Conservation (phyloP, 2,888 invertebrate genomes). For the Fragum fragum region DNA sequence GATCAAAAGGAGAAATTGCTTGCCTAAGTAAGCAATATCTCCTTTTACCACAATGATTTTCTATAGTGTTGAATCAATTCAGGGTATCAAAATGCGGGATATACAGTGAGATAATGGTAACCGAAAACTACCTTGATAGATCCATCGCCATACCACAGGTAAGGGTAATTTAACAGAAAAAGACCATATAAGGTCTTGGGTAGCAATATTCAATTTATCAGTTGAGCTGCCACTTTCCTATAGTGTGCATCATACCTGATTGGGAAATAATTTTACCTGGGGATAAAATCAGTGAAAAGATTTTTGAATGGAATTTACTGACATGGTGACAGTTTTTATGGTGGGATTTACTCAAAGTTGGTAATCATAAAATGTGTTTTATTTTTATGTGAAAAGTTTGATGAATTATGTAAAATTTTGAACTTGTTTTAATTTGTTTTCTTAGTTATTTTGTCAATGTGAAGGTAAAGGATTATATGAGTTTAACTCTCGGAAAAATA, state of each 20-base stretch:
- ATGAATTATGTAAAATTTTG: too few species aligned
- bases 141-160: too few species aligned
- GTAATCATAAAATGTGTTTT: not conserved
- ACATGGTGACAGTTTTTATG: conserved; percentile 8
- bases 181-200: not conserved
- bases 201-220: conserved; percentile 18
- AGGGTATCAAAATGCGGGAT: too few species aligned
- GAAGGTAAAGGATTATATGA: too few species aligned
- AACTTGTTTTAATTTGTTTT: too few species aligned
- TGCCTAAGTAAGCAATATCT: not conserved
- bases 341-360: not conserved
- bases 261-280: conserved; percentile 11
- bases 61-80: too few species aligned
- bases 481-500: too few species aligned
- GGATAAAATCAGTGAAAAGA: conserved; percentile 4
- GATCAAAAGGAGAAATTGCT: not conserved
- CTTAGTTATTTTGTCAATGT: too few species aligned
- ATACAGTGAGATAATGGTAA: too few species aligned
- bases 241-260: not conserved
- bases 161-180: not conserved
- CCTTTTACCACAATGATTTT: not conserved
- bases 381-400: too few species aligned
- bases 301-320: not conserved
- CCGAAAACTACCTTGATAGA: too few species aligned
- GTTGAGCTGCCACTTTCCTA: not conserved